A percentile compares a stretch with the other conserved stretches of the same genome.
These are phyloP conservation scores for Ammodytes marinus DNA, from an alignment of 2,113 vertebrate genomes.

Conservation along the genomic window DNA sequence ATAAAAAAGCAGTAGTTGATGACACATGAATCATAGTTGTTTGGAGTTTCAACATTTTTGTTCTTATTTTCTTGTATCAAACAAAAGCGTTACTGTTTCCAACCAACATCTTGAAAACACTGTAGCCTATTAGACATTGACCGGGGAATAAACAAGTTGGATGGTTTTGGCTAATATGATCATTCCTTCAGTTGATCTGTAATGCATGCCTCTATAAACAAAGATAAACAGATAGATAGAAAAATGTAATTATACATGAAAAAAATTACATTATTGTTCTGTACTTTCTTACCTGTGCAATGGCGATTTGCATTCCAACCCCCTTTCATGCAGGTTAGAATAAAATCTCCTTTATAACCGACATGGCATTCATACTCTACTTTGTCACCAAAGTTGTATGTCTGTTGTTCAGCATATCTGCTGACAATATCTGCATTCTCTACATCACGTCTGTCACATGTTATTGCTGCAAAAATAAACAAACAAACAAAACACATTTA, in stretches of 20 bases:
- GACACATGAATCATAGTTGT: no score
- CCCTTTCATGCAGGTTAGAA: not conserved
- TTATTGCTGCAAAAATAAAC: not conserved
- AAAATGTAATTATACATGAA: not conserved
- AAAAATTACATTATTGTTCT: not conserved
- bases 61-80: no score
- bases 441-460: rapidly evolving
- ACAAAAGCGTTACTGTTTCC: no score
- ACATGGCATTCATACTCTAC: not conserved
- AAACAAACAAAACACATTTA: not conserved
- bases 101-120: no score
- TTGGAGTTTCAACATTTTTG: no score
- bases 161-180: no score
- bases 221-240: not conserved
- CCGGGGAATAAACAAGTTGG: no score
- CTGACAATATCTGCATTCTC: not conserved
- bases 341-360: not conserved
- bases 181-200: no score
- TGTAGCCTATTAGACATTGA: no score
- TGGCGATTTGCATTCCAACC: not conserved
- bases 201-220: not conserved
- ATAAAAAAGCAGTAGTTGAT: no score
- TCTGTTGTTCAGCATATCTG: no score
- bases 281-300: not conserved
- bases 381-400: not conserved